phyloP scores from a whole-genome alignment of 2,888 invertebrate species.

The Leptinotarsa rubiginosa region DNA sequence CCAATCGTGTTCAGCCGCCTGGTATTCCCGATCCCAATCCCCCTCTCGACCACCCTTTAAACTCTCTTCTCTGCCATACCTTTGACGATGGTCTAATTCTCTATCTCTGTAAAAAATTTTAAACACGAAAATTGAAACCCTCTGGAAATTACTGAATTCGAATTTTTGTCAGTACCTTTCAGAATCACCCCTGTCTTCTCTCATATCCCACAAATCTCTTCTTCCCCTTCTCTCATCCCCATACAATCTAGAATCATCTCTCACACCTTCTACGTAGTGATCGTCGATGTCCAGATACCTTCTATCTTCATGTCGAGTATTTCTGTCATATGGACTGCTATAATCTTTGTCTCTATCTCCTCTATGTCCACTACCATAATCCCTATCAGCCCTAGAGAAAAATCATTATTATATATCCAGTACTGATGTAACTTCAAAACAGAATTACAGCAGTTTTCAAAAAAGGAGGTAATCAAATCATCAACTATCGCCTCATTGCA shows the following conservation, averaged over 20 bases:
- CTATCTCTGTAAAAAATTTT: conserved; percentile 43
- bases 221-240: conserved; percentile 60
- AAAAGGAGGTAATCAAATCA: too few species aligned
- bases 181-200: conserved; percentile 58
- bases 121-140: not conserved
- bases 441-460: too few species aligned
- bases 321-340: conserved; percentile 66
- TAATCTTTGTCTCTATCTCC: conserved; percentile 61
- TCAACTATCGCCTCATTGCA: too few species aligned
- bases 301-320: conserved; percentile 64
- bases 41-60: conserved; percentile 30
- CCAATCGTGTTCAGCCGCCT: conserved; percentile 31
- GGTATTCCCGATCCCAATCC: conserved; percentile 15
- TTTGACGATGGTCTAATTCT: conserved; percentile 58
- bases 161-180: conserved; percentile 51
- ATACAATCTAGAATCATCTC: conserved; percentile 61
- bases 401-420: too few species aligned
- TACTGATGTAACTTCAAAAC: too few species aligned
- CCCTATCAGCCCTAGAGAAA: conserved; percentile 51
- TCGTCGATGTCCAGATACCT: conserved; percentile 63
- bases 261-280: conserved; percentile 59
- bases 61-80: conserved; percentile 39
- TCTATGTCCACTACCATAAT: conserved; percentile 54
- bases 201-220: conserved; percentile 61
- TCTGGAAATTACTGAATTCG: not conserved